Conservation (phyloP, 92 coral and sea anemone genomes). For the Zoanthus sociatus region DNA sequence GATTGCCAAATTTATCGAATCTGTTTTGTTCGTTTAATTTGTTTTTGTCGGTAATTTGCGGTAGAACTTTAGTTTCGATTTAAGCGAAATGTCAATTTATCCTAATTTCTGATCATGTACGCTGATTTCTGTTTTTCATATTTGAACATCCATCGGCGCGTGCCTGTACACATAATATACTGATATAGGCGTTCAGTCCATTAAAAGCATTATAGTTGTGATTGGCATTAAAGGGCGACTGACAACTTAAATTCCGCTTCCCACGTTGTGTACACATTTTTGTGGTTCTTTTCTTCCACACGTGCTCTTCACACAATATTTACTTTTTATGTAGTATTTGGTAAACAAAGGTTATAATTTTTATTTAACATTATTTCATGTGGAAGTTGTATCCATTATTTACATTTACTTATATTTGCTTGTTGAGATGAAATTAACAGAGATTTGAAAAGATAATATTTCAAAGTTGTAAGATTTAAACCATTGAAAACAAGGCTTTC, state of each 20-base stretch:
- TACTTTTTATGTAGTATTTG: background rate
- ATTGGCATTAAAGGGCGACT: no score
- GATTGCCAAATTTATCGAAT: background rate
- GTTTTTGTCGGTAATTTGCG: background rate
- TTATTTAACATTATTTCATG: background rate
- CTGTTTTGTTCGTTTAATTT: background rate
- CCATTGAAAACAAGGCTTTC: no score
- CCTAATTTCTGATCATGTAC: background rate
- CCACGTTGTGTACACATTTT: slow-evolving; percentile 45
- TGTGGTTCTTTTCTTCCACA: background rate
- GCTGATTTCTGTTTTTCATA: background rate
- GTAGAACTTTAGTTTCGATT: background rate
- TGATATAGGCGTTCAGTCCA: background rate
- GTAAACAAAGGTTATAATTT: background rate
- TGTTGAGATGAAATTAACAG: no score
- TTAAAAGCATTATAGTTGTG: background rate
- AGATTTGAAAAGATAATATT: no score
- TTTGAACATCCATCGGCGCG: background rate
- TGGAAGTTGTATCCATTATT: no score
- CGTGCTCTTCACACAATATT: background rate
- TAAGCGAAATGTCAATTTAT: background rate
- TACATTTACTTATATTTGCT: no score
- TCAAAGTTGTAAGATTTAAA: no score
- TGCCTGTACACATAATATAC: background rate
- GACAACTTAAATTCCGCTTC: slow-evolving; percentile 4